Conservation (phyloP, 2,113 vertebrate species). For the Tenebrosternarchus preto region DNA sequence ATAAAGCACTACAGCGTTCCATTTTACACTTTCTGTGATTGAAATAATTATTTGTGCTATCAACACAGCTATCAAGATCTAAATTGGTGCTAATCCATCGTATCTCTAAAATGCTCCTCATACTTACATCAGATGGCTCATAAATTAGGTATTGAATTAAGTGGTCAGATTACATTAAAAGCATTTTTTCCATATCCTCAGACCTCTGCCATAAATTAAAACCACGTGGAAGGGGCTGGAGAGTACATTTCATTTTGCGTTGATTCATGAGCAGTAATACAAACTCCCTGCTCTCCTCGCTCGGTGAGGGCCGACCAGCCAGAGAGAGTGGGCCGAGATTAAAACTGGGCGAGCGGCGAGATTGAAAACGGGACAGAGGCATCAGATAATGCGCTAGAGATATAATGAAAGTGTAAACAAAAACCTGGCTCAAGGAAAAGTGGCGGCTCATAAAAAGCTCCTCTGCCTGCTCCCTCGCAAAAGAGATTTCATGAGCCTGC, state of each 20-base stretch:
- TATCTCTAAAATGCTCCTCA: constrained; percentile 86
- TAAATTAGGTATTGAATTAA: constrained; percentile 88
- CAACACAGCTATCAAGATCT: constrained; percentile 45
- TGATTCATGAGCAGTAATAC: constrained; percentile 93
- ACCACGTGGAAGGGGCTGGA: constrained; percentile 84
- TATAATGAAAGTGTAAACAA: constrained; percentile 90
- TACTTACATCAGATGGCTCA: constrained; percentile 75
- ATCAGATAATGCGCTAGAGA: constrained; percentile 81
- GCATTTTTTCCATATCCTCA: constrained; percentile 83
- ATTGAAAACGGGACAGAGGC: constrained; percentile 82
- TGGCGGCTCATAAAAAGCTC: constrained; percentile 73
- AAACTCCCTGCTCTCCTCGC: constrained; percentile 84
- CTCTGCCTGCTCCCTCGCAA: constrained; percentile 72
- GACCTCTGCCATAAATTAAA: constrained; percentile 92
- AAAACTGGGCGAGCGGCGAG: constrained; percentile 76
- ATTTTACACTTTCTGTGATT: constrained; percentile 23
- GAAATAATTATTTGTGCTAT: constrained; percentile 51
- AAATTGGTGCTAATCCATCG: constrained; percentile 65
- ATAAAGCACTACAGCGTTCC: neutral
- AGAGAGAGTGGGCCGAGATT: constrained; percentile 80
- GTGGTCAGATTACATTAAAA: constrained; percentile 93
- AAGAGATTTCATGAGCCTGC: constrained; percentile 70
- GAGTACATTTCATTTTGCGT: constrained; percentile 90
- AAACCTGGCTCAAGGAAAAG: constrained; percentile 77
- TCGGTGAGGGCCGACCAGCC: constrained; percentile 80